These are phyloP conservation scores for Dicerorhinus sumatrensis DNA, from an alignment of 2,113 vertebrate genomes.

Conservation along the genomic window DNA sequence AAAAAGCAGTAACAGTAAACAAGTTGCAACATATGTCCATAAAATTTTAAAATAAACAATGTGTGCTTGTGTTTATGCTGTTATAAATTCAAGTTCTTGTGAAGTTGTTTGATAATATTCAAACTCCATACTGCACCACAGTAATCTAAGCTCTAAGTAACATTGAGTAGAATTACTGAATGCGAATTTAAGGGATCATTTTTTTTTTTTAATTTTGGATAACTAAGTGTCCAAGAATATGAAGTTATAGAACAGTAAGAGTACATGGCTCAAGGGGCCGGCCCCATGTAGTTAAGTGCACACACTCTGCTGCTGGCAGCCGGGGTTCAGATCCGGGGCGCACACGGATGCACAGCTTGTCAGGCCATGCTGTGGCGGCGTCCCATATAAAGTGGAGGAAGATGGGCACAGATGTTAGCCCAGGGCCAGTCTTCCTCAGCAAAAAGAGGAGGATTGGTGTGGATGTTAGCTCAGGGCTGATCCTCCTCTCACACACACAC, in stretches of 20 bases:
- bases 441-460: too few relatives aligned
- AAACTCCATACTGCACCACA: neutral
- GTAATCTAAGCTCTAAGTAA: neutral
- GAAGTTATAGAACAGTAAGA: neutral
- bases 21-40: neutral
- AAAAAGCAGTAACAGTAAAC: neutral
- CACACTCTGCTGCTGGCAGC: too few relatives aligned
- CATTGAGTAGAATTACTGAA: neutral
- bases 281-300: too few relatives aligned
- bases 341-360: too few relatives aligned
- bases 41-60: conserved; percentile 10
- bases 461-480: too few relatives aligned
- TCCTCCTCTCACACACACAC: too few relatives aligned
- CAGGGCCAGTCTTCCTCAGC: too few relatives aligned
- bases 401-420: too few relatives aligned
- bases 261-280: neutral
- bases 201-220: neutral
- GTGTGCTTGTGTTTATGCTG: neutral
- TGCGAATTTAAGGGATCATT: neutral
- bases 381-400: too few relatives aligned
- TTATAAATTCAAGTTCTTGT: neutral
- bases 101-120: neutral
- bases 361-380: too few relatives aligned
- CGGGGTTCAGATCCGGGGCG: too few relatives aligned
- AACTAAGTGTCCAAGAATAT: neutral